Percentiles rank a stretch among this genome's conserved stretches.
phyloP scores from a whole-genome alignment of 2,888 invertebrate genomes.

The Calameuta pallipes region DNA sequence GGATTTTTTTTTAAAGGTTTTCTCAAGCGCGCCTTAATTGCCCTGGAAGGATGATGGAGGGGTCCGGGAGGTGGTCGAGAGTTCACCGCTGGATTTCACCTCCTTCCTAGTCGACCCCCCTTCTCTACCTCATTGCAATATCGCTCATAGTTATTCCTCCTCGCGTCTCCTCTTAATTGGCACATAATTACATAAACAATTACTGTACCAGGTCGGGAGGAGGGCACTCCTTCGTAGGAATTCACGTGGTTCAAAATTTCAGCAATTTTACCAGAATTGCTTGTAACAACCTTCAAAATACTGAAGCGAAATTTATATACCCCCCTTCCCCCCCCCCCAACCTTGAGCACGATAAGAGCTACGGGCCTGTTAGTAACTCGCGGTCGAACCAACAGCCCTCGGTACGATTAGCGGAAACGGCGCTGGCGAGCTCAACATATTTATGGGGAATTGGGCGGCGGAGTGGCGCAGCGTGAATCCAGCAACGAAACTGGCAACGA shows the following conservation, averaged over 20 bases:
- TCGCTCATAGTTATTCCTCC: conserved; percentile 21
- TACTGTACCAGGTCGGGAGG: conserved; percentile 30
- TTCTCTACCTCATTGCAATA: neutral
- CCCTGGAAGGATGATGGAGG: conserved; percentile 44
- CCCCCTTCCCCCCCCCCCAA: too few species aligned
- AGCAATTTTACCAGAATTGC: neutral
- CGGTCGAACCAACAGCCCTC: neutral
- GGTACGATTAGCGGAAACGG: conserved; percentile 20
- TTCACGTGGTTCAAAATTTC: neutral
- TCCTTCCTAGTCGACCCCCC: neutral
- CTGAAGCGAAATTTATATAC: neutral
- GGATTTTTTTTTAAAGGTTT: conserved; percentile 52
- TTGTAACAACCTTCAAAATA: neutral
- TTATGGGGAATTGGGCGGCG: conserved; percentile 31
- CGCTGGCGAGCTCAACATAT: conserved; percentile 27
- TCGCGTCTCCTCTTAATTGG: conserved; percentile 56
- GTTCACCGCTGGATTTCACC: neutral
- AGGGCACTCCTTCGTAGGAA: neutral
- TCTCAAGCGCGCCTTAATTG: conserved; percentile 63
- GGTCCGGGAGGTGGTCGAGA: too few species aligned
- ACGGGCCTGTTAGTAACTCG: neutral
- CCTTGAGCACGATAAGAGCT: neutral
- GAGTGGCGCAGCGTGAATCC: neutral
- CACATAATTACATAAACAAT: conserved; percentile 63
- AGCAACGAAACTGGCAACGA: neutral